A percentile compares a stretch with the other conserved stretches of the same genome.
Conservation (phyloP, 2,113 vertebrate species). For the Tachuris rubrigastra region DNA sequence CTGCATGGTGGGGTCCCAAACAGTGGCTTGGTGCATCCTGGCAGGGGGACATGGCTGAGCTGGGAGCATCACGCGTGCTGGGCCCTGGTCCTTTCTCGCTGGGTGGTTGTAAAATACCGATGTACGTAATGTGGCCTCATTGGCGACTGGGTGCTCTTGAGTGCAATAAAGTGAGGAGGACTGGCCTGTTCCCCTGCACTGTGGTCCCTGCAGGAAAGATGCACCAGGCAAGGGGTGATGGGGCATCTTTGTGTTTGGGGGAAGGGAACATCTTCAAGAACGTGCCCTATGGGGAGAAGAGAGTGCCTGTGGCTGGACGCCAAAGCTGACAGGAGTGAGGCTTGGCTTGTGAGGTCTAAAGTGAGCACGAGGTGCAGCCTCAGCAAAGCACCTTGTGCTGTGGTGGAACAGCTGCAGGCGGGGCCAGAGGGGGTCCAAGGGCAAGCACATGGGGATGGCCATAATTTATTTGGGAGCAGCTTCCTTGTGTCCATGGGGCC, state of each 20-base stretch:
- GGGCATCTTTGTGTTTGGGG: not conserved
- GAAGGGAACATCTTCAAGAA: not conserved
- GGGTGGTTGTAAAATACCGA: not conserved
- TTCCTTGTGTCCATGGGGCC: not conserved
- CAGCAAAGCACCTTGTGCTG: not conserved
- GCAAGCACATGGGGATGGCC: not conserved
- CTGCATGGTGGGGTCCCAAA: not conserved
- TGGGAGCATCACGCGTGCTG: fast-evolving
- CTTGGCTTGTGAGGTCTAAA: not conserved
- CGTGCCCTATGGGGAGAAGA: fast-evolving
- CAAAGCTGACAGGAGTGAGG: not conserved
- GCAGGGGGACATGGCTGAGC: fast-evolving
- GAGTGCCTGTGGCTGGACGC: no score
- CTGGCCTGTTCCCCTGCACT: not conserved
- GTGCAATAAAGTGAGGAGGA: conserved; percentile 52
- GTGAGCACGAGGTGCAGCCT: not conserved
- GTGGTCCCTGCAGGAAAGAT: not conserved
- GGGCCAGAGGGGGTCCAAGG: not conserved
- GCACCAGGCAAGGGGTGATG: fast-evolving
- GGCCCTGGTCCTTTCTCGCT: not conserved
- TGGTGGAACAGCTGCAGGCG: fast-evolving
- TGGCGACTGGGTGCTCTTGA: not conserved
- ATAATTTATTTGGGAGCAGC: conserved; percentile 23
- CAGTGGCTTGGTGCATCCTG: fast-evolving
- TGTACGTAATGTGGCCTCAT: not conserved